Conservation (phyloP, 2,113 vertebrate genomes). For the Mus spicilegus region DNA sequence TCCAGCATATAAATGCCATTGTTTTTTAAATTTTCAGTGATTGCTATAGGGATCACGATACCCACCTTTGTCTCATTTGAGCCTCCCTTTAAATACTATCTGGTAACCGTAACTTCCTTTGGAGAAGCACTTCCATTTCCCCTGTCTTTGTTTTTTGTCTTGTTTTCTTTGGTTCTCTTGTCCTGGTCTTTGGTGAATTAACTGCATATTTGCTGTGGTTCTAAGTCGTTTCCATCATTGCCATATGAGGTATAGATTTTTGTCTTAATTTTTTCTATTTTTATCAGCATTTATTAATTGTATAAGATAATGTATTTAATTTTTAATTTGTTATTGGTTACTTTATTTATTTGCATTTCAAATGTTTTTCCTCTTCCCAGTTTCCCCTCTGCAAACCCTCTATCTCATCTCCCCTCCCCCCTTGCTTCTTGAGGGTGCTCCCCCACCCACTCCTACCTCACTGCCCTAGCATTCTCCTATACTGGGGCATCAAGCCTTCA, state of each 20-base stretch:
- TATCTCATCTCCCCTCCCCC: too few species aligned
- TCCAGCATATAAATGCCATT: not conserved
- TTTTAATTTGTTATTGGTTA: too few species aligned
- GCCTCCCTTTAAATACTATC: not conserved
- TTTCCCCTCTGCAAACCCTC: too few species aligned
- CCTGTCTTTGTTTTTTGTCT: not conserved
- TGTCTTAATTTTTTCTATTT: not conserved
- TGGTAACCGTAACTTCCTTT: not conserved
- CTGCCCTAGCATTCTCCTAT: too few species aligned
- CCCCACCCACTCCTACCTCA: too few species aligned
- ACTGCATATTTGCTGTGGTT: not conserved
- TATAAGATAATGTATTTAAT: not conserved
- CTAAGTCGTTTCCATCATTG: not conserved
- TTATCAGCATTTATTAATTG: not conserved
- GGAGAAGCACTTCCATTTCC: not conserved
- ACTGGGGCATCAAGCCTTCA: too few species aligned
- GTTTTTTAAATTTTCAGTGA: slow-evolving; percentile 6
- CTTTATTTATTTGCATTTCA: too few species aligned
- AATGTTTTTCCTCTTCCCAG: too few species aligned
- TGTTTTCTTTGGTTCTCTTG: slow-evolving; percentile 1
- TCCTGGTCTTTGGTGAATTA: not conserved
- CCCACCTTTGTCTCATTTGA: not conserved
- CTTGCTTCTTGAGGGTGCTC: too few species aligned
- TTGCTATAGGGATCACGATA: not conserved
- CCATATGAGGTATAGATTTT: not conserved